Percentiles rank a stretch among this genome's conserved stretches.
phyloP scores from a whole-genome alignment of 1,140 invertebrate genomes.

The Euwallacea fornicatus region DNA sequence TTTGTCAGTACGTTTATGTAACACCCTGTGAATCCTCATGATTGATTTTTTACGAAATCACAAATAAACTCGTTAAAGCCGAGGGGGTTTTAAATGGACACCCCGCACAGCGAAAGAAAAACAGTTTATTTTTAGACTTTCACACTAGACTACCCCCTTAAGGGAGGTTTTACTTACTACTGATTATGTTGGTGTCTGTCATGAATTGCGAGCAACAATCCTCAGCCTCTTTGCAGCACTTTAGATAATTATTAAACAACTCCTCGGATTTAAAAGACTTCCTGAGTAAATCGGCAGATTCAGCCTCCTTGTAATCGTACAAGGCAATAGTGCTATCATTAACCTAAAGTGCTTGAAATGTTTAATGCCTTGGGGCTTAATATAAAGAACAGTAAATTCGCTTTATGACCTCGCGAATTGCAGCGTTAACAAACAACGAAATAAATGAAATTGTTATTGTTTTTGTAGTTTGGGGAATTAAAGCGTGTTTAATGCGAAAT shows the following conservation, averaged over 20 bases:
- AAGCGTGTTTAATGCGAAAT: too few species aligned
- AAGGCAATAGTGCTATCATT: slow-evolving; percentile 26
- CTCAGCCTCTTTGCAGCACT: slow-evolving; percentile 40
- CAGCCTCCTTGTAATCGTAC: slow-evolving; percentile 40
- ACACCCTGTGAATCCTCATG: too few species aligned
- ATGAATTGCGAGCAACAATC: slow-evolving; percentile 42
- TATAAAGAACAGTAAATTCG: not conserved
- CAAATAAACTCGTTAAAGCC: too few species aligned
- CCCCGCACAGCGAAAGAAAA: not conserved
- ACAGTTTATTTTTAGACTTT: not conserved
- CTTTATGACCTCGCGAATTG: too few species aligned
- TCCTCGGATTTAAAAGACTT: slow-evolving; percentile 36
- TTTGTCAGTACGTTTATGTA: too few species aligned
- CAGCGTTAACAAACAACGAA: too few species aligned
- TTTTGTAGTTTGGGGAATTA: too few species aligned
- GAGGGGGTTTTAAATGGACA: too few species aligned
- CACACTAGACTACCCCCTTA: not conserved
- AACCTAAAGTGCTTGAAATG: slow-evolving; percentile 26
- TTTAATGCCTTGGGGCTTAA: not conserved
- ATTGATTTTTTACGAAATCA: too few species aligned
- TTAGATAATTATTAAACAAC: slow-evolving; percentile 40
- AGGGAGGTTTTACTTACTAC: slow-evolving; percentile 27
- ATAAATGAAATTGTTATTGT: too few species aligned
- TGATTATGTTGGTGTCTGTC: slow-evolving; percentile 38
- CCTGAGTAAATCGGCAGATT: slow-evolving; percentile 27